Percentiles rank a stretch among this genome's conserved stretches.
Conservation (phyloP, 2,113 vertebrate species). For the Anarhynchus alexandrinus region DNA sequence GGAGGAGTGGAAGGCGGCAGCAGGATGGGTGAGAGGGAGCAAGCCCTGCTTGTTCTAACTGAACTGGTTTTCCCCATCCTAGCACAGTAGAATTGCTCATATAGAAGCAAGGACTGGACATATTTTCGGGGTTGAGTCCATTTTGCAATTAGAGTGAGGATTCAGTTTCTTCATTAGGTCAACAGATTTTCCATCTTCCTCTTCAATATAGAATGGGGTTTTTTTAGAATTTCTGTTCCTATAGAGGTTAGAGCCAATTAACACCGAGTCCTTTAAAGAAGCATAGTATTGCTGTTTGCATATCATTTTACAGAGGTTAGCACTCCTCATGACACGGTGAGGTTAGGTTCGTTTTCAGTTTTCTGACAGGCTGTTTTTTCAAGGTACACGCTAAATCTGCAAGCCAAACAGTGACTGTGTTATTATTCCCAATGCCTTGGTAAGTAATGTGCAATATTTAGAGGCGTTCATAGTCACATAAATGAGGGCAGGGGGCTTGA, state of each 20-base stretch:
- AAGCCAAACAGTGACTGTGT: background rate
- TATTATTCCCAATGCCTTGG: background rate
- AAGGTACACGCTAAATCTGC: background rate
- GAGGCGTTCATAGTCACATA: background rate
- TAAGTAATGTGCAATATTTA: background rate
- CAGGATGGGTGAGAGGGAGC: background rate
- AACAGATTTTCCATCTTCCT: background rate
- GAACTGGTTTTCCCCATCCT: background rate
- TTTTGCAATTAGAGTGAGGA: background rate
- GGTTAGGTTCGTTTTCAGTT: background rate
- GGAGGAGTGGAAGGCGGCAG: rapidly evolving
- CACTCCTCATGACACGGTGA: background rate
- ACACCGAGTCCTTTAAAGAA: background rate
- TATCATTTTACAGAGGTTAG: background rate
- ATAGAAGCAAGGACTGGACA: background rate
- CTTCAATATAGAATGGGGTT: background rate
- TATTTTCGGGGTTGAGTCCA: rapidly evolving
- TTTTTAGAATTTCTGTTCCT: background rate
- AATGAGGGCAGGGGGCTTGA: background rate
- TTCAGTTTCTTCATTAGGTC: background rate
- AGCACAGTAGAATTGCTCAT: background rate
- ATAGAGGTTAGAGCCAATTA: background rate
- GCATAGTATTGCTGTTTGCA: background rate
- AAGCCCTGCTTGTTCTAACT: background rate
- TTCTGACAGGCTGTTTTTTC: background rate